These are phyloP conservation scores for Anticlea derivata DNA, from an alignment of 2,888 invertebrate species.

Conservation along the genomic window DNA sequence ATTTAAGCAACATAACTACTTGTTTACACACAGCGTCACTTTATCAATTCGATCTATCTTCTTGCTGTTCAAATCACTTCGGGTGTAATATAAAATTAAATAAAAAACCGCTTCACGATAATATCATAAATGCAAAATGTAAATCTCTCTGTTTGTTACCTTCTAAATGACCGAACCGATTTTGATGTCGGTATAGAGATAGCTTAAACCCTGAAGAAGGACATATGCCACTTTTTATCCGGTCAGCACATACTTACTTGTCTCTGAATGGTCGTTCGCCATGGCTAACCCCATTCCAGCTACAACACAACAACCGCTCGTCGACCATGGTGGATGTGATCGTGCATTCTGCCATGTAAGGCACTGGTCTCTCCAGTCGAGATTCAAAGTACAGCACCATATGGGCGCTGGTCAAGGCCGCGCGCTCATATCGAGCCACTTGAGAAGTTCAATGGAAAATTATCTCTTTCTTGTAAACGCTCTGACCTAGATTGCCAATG, in stretches of 20 bases:
- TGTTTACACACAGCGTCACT: too few species aligned
- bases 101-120: too few species aligned
- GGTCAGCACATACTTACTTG: neutral
- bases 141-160: too few species aligned
- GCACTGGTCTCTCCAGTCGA: conserved; percentile 52
- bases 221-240: too few species aligned
- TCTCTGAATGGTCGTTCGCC: conserved; percentile 4
- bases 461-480: conserved; percentile 49
- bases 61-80: neutral
- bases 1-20: too few species aligned
- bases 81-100: neutral
- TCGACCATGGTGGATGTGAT: conserved; percentile 36
- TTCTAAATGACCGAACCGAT: too few species aligned
- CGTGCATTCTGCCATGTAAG: conserved; percentile 59
- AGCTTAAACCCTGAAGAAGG: too few species aligned
- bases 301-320: conserved; percentile 18
- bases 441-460: conserved; percentile 55
- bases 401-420: conserved; percentile 69
- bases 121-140: too few species aligned
- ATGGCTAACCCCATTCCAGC: conserved; percentile 29
- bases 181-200: too few species aligned
- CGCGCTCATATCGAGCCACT: conserved; percentile 46
- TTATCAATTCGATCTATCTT: neutral
- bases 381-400: conserved; percentile 57
- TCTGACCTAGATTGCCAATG: conserved; percentile 49